Evolutionary conservation across 64 coral and sea anemone species (phyloP).

Genomic region (Pachyseris speciosa): DNA sequence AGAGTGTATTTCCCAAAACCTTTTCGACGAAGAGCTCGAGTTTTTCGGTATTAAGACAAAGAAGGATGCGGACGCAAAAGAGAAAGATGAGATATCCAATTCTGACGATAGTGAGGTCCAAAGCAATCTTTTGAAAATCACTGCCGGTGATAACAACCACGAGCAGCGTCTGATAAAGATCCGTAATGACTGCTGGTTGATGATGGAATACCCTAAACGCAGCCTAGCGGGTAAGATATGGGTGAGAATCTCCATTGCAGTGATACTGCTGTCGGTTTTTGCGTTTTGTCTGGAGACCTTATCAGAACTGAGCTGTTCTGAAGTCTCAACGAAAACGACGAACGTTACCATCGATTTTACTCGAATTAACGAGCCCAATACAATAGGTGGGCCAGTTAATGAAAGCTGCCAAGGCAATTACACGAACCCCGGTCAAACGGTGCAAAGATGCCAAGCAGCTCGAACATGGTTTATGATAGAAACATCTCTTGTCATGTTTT

Average conservation of each 20-base stretch:
- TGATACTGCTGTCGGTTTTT: constrained; percentile 54
- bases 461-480: constrained; percentile 71
- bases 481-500: constrained; percentile 57
- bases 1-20: constrained; percentile 30
- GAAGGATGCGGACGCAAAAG: neutral
- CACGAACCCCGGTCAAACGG: neutral
- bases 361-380: neutral
- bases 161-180: neutral
- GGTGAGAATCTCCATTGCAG: constrained; percentile 3
- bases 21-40: constrained; percentile 72
- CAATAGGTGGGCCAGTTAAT: neutral
- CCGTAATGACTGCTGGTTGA: constrained; percentile 34
- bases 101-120: neutral
- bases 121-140: neutral
- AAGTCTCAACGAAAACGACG: neutral
- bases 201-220: constrained; percentile 49
- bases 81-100: neutral
- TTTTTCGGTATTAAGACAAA: constrained; percentile 66
- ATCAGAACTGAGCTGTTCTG: neutral
- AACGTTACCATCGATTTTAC: neutral
- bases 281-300: constrained; percentile 68
- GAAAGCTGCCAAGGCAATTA: neutral
- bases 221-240: constrained; percentile 22
- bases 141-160: neutral
- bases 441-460: neutral